Evolutionary conservation across 2,888 invertebrate species (phyloP), one percentile per base, ranked within the genome.

Genomic region (Oxytorus armatus): DNA sequence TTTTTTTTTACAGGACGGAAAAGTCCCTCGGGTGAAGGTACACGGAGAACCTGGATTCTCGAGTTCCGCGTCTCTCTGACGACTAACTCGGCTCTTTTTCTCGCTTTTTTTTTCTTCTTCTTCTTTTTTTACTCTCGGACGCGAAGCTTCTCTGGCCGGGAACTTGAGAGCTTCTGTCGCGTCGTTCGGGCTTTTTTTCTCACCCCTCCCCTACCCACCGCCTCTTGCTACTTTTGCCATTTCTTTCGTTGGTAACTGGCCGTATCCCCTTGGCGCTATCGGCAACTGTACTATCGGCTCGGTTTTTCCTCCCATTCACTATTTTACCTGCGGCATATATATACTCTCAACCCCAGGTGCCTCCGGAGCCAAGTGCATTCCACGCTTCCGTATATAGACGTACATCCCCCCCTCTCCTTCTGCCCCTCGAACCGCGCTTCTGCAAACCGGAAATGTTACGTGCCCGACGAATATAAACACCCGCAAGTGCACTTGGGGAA

Each of bases 341-440:
- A n/a, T n/a, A n/a, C n/a, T n/a, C n/a, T n/a, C n/a, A 2, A 70
- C 57, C 75, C 82, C 66, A 76, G 70, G 81, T 81, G 74, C 68
- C 47, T n/a, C 21, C 8, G 29, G 29, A 25, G 23, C 1, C 23
- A 51, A 7, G 33, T 57, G 39, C 69, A 5, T n/a, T 53, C 29
- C 44, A 70, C 57, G 23, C 55, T 39, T 61, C 21, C n/a, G n/a
- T n/a, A n/a, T n/a, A n/a, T n/a, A n/a, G n/a, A n/a, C n/a, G n/a
- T n/a, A n/a, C n/a, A n/a, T n/a, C n/a, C n/a, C n/a, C n/a, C n/a
- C n/a, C n/a, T n/a, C n/a, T n/a, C n/a, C n/a, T n/a, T n/a, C n/a
- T n/a, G n/a, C n/a, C n/a, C n/a, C n/a, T n/a, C n/a, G n/a, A n/a
- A n/a, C n/a, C n/a, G n/a, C n/a, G n/a, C n/a, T n/a, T n/a, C n/a